phyloP scores from a whole-genome alignment of 2,113 vertebrate species.

The Vulpes ferrilata region DNA sequence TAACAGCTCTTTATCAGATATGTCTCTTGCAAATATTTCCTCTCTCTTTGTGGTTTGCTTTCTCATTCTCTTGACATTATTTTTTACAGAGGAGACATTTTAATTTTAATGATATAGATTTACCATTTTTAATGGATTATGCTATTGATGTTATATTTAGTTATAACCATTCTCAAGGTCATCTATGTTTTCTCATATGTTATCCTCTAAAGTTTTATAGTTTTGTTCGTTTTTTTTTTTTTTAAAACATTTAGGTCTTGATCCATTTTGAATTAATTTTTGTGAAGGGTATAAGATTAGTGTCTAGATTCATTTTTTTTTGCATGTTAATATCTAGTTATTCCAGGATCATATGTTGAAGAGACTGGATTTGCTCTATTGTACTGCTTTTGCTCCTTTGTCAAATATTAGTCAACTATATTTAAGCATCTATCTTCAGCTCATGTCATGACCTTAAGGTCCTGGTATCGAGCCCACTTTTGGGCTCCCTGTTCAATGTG shows the following conservation, averaged over 20 bases:
- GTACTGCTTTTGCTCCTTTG: neutral
- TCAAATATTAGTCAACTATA: neutral
- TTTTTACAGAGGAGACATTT: neutral
- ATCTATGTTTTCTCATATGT: neutral
- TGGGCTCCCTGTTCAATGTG: no score
- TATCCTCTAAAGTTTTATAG: neutral
- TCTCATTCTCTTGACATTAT: neutral
- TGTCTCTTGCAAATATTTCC: neutral
- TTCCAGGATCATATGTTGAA: neutral
- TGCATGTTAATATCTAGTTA: neutral
- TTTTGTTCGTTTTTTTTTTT: neutral
- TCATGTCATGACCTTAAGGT: no score
- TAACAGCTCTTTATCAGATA: neutral
- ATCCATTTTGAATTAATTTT: neutral
- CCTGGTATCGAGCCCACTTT: no score
- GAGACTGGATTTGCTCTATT: neutral
- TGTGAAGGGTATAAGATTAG: neutral
- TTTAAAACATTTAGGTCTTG: neutral
- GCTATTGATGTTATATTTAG: neutral
- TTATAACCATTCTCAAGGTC: neutral
- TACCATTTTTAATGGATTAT: neutral
- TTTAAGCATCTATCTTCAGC: no score
- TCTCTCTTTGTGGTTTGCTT: neutral
- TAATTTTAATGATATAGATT: neutral
- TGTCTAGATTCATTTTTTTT: neutral